Conservation (phyloP, 2,888 invertebrate species). For the Seira musarum region DNA sequence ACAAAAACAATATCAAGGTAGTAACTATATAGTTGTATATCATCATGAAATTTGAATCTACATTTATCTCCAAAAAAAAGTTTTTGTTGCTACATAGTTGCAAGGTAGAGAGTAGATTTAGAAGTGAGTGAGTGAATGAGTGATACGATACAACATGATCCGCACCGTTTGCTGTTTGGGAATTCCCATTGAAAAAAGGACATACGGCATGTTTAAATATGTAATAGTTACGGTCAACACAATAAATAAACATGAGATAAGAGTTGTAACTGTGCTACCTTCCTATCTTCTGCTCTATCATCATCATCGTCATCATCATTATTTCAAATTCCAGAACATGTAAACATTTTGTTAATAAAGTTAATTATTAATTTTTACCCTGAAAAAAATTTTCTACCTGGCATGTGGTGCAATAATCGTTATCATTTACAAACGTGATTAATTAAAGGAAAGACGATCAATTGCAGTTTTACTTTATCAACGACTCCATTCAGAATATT, state of each 20-base stretch:
- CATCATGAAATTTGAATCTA: too few relatives aligned
- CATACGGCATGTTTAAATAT: constrained; percentile 6
- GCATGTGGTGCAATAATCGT: constrained; percentile 6
- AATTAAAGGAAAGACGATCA: neutral
- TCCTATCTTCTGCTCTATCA: too few relatives aligned
- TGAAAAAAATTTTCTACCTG: neutral
- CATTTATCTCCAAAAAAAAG: neutral
- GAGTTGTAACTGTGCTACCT: neutral
- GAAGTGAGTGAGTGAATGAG: too few relatives aligned
- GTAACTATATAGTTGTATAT: too few relatives aligned
- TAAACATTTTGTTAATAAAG: neutral
- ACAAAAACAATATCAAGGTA: too few relatives aligned
- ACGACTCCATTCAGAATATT: neutral
- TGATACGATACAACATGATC: too few relatives aligned
- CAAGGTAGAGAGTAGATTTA: neutral
- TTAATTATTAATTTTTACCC: constrained; percentile 10
- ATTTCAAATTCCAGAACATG: neutral
- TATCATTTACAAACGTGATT: neutral
- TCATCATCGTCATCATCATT: too few relatives aligned
- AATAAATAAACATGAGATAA: constrained; percentile 12
- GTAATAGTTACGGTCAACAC: neutral
- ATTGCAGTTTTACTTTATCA: neutral
- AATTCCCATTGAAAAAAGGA: constrained; percentile 44
- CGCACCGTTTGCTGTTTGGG: constrained; percentile 35
- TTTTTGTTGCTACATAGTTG: neutral